phyloP scores from a whole-genome alignment of 2,888 invertebrate genomes.

The Hedychridium roseum region DNA sequence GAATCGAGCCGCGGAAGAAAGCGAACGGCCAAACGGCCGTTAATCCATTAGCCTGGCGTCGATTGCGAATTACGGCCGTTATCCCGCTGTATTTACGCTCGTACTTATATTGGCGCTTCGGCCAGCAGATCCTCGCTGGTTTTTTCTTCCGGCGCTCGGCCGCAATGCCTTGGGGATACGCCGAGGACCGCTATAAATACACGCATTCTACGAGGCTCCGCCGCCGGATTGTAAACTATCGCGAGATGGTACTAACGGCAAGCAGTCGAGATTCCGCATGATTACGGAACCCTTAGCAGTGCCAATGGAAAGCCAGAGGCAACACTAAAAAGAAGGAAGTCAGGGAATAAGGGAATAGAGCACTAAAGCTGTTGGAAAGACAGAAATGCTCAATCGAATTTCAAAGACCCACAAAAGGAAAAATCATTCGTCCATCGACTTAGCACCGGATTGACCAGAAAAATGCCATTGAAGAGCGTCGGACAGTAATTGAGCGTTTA shows the following conservation, averaged over 20 bases:
- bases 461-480: too few relatives aligned
- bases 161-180: constrained; percentile 8
- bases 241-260: constrained; percentile 11
- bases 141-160: not conserved
- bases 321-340: too few relatives aligned
- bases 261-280: constrained; percentile 6
- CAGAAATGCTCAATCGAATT: too few relatives aligned
- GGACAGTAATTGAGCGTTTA: too few relatives aligned
- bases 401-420: too few relatives aligned
- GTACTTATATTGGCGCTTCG: too few relatives aligned
- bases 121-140: not conserved
- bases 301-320: too few relatives aligned
- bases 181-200: constrained; percentile 27
- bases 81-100: not conserved
- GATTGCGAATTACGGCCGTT: not conserved
- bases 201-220: constrained; percentile 20
- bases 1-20: too few relatives aligned
- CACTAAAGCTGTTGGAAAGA: too few relatives aligned
- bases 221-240: constrained; percentile 22
- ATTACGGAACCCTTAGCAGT: constrained; percentile 16
- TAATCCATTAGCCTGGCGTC: constrained; percentile 1
- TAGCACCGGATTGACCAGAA: too few relatives aligned
- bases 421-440: too few relatives aligned
- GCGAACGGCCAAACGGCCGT: not conserved
- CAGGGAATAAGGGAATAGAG: too few relatives aligned